Percentiles rank a stretch among this genome's conserved stretches.
phyloP scores from a whole-genome alignment of 2,113 vertebrate species.

The Synodontis membranacea region DNA sequence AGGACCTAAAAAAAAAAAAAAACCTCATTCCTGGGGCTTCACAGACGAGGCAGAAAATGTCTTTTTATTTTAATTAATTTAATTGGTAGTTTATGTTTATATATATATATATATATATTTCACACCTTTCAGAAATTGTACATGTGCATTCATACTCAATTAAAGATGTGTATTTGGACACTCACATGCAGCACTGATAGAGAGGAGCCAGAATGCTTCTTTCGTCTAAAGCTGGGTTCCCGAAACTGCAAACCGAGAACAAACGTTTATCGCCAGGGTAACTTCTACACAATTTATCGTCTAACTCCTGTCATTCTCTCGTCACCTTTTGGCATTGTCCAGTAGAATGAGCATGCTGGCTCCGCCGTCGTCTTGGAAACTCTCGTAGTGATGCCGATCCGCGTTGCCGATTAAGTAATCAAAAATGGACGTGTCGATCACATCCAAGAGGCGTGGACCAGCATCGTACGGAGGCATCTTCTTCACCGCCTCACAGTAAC shows the following conservation, averaged over 20 bases:
- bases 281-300: neutral
- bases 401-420: slow-evolving; percentile 97
- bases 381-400: slow-evolving; percentile 97
- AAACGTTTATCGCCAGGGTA: neutral
- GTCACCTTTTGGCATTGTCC: slow-evolving; percentile 95
- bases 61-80: neutral
- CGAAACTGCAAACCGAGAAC: slow-evolving; percentile 79
- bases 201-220: slow-evolving; percentile 96
- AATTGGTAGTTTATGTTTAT: neutral
- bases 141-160: neutral
- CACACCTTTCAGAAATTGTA: neutral
- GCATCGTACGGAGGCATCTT: slow-evolving; percentile 96
- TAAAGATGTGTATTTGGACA: slow-evolving; percentile 38
- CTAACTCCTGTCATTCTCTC: neutral
- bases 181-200: slow-evolving; percentile 99
- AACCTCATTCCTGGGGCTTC: too few species aligned
- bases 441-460: slow-evolving; percentile 89
- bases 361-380: slow-evolving; percentile 95
- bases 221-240: slow-evolving; percentile 92
- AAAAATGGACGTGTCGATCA: slow-evolving; percentile 93
- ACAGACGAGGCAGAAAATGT: neutral
- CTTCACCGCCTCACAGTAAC: slow-evolving; percentile 97
- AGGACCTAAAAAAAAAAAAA: too few species aligned
- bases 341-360: slow-evolving; percentile 98
- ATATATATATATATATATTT: too few species aligned